A percentile compares a stretch with the other conserved stretches of the same genome.
Evolutionary conservation across 53 echinoderm and acorn worm genomes (phyloP).

Genomic region (Actinopyga echinites): DNA sequence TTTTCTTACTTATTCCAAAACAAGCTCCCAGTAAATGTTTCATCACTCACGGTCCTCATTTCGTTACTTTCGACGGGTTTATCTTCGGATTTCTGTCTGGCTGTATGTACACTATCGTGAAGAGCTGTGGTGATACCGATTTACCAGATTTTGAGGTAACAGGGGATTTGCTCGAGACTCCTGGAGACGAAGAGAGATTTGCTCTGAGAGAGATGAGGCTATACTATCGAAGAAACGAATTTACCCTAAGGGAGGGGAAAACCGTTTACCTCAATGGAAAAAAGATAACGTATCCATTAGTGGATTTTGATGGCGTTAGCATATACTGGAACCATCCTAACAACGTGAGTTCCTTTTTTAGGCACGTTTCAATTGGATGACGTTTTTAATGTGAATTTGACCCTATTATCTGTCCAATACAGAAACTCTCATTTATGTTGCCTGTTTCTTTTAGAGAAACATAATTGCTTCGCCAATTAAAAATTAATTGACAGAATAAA

Average conservation of each 20-base stretch:
- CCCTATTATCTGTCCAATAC: too few species aligned
- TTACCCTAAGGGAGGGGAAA: not conserved
- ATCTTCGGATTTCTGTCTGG: constrained; percentile 5
- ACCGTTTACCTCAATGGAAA: constrained; percentile 23
- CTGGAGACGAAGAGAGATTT: not conserved
- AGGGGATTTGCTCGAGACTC: not conserved
- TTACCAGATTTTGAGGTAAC: constrained; percentile 1
- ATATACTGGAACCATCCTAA: constrained; percentile 14
- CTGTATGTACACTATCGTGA: constrained; percentile 27
- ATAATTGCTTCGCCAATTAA: too few species aligned
- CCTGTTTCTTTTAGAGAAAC: too few species aligned
- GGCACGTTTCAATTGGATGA: too few species aligned
- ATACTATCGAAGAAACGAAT: constrained; percentile 7
- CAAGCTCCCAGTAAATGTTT: constrained; percentile 27
- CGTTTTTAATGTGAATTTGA: too few species aligned
- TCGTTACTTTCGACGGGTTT: constrained; percentile 19
- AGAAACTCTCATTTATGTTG: too few species aligned
- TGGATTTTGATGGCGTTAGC: constrained; percentile 32
- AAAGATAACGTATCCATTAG: constrained; percentile 21
- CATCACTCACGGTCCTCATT: constrained; percentile 20
- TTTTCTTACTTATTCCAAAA: too few species aligned
- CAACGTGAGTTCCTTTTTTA: constrained; percentile 16
- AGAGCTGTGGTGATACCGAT: constrained; percentile 13
- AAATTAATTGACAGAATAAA: too few species aligned
- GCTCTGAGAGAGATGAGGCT: constrained; percentile 17